Evolutionary conservation across 2,888 invertebrate species (phyloP), one percentile per base, ranked within the genome.

Genomic region (Polyploca ridens): DNA sequence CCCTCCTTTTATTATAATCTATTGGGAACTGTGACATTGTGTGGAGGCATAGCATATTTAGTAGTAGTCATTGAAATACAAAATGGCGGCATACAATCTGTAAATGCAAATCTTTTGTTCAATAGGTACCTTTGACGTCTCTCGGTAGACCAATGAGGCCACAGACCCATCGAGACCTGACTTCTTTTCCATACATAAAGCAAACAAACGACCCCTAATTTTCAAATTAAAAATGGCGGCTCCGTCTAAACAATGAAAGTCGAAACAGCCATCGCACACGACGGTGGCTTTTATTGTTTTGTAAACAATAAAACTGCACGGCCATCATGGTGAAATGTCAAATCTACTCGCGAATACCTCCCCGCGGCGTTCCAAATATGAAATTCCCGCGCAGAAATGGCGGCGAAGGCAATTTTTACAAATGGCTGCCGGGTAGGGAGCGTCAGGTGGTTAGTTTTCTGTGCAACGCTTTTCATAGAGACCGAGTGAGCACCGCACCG

Each of bases 401-500:
- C 91, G 93, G 87, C 88, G 89, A 81, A 90, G 93, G 91, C 88
- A 91, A 91, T 91, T 92, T 92, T 93, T 93, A 91, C 91, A 93
- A 93, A 93, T 93, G 93, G 93, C 93, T 89, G 93, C 92, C 91
- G 87, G 74, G 85, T 83, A 85, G 85, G 85, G 81, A 81, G 78
- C 82, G 85, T 84, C 84, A 83, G 85, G 83, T 85, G 86, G 86
- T 87, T 84, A 86, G 86, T 85, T 84, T 81, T 84, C 75, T 82
- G 80, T 71, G 73, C 75, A 78, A 76, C 75, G 69, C 68, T 71
- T 71, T 71, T 71, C 67, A 71, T 65, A 65, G 68, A 75, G 67
- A 74, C 69, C 70, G 75, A 69, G 76, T 72, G 73, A 75, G 75
- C 76, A 74, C 62, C 63, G 62, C 67, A 41, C 14, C 8, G 44